Evolutionary conservation across 2,797 vertebrate species (phyloP), one percentile per base, ranked within the genome.

Genomic region (Danio aesculapii): DNA sequence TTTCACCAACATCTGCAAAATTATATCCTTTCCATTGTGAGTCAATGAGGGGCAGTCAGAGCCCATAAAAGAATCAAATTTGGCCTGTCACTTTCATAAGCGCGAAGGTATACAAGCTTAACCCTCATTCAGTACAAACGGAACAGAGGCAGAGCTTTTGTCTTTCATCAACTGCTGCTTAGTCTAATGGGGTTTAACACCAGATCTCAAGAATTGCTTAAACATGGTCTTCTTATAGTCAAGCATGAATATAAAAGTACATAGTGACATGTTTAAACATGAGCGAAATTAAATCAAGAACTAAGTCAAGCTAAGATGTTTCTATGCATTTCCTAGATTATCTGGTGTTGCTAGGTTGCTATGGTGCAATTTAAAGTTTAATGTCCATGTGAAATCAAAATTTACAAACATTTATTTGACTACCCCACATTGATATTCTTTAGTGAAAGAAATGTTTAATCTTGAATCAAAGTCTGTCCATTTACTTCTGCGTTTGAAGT

Each of bases 21-120:
- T 95, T 93, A 96, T 95, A 96, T 95, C 94, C 94, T 95, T 95
- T 89, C 92, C 88, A 96, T 95, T 96, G 95, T 96, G 95, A 96
- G 96, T 96, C 93, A 94, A 95, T 95, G 94, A 95, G 93, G 91
- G 95, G 89, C 94, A 94, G 95, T 95, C 95, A 94, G 92, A 84
- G 86, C 72, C 89, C 94, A 98, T 95, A 97, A 97, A 95, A 90
- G 94, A 93, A 93, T 93, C 94, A 94, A 97, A 96, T 94, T 90
- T 95, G 94, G 92, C 94, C 92, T 93, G 93, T 95, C 93, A 93
- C 92, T 96, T 96, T 95, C 94, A 95, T 96, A 95, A 96, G 96
- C 95, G 91, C 85, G 90, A 47, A 49, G 39, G 44, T 94, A 96
- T 94, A 96, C 95, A 96, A 94, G 94, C 95, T 92, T 93, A 94